Conservation (phyloP, 64 coral and sea anemone species). For the Montipora sp. region DNA sequence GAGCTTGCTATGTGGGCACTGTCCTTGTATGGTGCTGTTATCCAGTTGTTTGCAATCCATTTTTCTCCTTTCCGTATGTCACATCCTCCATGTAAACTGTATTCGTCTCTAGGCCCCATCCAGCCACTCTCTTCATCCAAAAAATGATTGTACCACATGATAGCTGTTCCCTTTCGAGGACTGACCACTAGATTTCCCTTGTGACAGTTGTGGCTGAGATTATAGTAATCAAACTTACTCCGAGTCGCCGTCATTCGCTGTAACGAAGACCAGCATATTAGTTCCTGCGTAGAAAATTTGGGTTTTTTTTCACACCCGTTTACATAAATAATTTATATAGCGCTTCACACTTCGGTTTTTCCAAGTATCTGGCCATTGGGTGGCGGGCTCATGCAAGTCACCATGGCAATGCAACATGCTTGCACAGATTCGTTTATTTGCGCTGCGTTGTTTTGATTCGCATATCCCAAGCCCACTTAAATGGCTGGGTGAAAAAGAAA, state of each 20-base stretch:
- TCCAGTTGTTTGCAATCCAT: slow-evolving; percentile 97
- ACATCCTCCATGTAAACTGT: slow-evolving; percentile 93
- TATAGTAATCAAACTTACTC: slow-evolving; percentile 78
- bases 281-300: not conserved
- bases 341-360: no score
- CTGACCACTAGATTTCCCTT: slow-evolving; percentile 79
- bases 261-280: not conserved
- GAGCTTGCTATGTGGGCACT: slow-evolving; percentile 72
- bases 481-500: no score
- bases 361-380: no score
- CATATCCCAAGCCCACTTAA: no score
- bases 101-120: slow-evolving; percentile 82
- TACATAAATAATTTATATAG: no score
- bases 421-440: no score
- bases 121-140: slow-evolving; percentile 79
- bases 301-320: not conserved
- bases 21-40: slow-evolving; percentile 83
- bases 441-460: no score
- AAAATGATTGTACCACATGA: slow-evolving; percentile 97
- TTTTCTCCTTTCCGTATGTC: slow-evolving; percentile 82
- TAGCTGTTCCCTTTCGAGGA: slow-evolving; percentile 80
- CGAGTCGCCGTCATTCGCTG: slow-evolving; percentile 2
- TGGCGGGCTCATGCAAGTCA: no score
- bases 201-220: slow-evolving; percentile 94
- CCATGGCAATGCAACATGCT: no score